Conservation (phyloP, 2,797 vertebrate species). For the Crenichthys baileyi region DNA sequence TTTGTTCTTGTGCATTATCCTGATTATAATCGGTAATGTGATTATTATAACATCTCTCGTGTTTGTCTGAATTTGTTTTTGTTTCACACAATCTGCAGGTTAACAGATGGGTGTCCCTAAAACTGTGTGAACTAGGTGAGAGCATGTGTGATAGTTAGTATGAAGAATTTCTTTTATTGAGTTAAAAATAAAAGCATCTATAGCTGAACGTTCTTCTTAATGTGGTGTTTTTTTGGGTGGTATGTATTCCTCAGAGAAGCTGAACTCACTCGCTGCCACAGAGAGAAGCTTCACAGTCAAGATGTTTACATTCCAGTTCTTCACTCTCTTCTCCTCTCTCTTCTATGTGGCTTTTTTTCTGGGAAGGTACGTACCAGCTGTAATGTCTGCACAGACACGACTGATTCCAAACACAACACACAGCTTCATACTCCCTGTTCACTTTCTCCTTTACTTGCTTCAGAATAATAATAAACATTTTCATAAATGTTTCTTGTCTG, state of each 20-base stretch:
- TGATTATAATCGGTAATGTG: not conserved
- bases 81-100: conserved; percentile 72
- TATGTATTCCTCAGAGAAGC: conserved; percentile 79
- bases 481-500: not conserved
- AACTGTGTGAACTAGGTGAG: conserved; percentile 88
- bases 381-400: not conserved
- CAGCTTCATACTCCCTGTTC: not conserved
- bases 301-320: conserved; percentile 95
- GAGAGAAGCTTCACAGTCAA: conserved; percentile 90
- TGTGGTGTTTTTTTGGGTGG: conserved; percentile 7
- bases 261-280: conserved; percentile 80
- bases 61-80: not conserved
- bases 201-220: not conserved
- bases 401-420: not conserved
- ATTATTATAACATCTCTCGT: not conserved
- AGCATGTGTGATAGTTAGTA: not conserved
- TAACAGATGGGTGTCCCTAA: conserved; percentile 84
- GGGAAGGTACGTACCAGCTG: conserved; percentile 84
- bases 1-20: not conserved
- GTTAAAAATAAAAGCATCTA: not conserved
- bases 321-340: conserved; percentile 92
- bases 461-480: not conserved
- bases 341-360: conserved; percentile 95
- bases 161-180: not conserved
- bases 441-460: not conserved